Evolutionary conservation across 2,797 vertebrate genomes (phyloP), one percentile per base, ranked within the genome.

Genomic region (Melanotaenia trifasciata): DNA sequence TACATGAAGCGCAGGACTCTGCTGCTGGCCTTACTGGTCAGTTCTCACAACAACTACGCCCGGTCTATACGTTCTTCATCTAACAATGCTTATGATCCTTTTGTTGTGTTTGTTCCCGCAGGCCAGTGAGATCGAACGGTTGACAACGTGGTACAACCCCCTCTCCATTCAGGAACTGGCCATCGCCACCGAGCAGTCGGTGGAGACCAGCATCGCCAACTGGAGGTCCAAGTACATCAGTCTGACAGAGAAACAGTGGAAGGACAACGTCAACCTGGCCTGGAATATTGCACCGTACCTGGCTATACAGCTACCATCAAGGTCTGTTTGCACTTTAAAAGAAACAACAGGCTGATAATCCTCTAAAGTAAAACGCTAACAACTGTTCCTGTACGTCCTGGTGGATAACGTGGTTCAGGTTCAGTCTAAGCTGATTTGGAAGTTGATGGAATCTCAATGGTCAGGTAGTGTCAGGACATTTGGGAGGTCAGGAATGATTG

Each of bases 81-180:
- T 0, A 11, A 10, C 11, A 1, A 36, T 12, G 11, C 36, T 35
- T 0, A 8, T 35, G 33, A 35, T 24, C 14, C 3, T 22, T 14
- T 30, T 30, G 30, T 30, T 30, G 30, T 30, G 30, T 30, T 30
- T 22, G 22, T 16, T 40, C 36, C 11, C 9, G 50, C 83, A 99
- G 98, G 97, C 98, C 80, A 99, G 97, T 0, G 98, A 99, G 92
- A 97, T 99, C 0, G 98, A 99, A 51, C 96, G 97, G 0, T 90
- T 99, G 86, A 96, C 96, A 59, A 99, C 96, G 0, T 99, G 98
- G 98, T 99, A 99, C 94, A 99, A 99, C 90, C 97, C 98, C 0
- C 94, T 99, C 24, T 98, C 96, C 8, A 95, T 96, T 24, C 97
- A 97, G 40, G 98, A 99, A 78, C 89, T 99, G 72, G 94, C 95